A percentile compares a stretch with the other conserved stretches of the same genome.
Conservation (phyloP, 2,888 invertebrate genomes). For the Epistrophella euchroma region DNA sequence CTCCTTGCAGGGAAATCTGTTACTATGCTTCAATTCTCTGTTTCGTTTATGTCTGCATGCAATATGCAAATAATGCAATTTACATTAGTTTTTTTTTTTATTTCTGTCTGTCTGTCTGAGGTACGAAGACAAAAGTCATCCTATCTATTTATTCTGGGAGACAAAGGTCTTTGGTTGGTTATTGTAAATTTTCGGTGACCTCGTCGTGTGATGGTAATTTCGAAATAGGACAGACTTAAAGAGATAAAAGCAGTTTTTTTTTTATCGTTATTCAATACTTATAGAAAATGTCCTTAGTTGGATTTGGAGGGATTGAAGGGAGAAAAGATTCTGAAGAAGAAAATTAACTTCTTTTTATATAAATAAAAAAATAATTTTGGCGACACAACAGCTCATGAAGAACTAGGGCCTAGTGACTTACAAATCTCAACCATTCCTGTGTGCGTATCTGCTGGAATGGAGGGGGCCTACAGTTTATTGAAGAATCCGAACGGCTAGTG, state of each 20-base stretch:
- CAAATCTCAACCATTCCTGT: too few species aligned
- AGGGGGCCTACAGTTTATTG: too few species aligned
- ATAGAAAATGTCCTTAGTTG: conserved; percentile 5
- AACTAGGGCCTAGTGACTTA: too few species aligned
- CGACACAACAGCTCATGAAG: too few species aligned
- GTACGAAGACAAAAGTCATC: conserved; percentile 9
- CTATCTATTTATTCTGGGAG: conserved; percentile 54
- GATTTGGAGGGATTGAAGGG: background rate
- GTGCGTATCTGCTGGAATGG: too few species aligned
- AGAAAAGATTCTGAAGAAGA: background rate
- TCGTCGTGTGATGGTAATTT: conserved; percentile 29
- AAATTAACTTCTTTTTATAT: too few species aligned
- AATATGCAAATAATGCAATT: conserved; percentile 64
- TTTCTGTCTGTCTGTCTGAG: conserved; percentile 50
- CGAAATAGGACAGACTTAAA: conserved; percentile 8
- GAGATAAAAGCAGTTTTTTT: conserved; percentile 4
- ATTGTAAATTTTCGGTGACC: conserved; percentile 37
- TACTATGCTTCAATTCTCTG: background rate
- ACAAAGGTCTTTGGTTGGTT: conserved; percentile 44
- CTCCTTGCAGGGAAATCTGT: conserved; percentile 17
- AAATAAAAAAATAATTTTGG: too few species aligned
- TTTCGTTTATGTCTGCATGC: conserved; percentile 55
- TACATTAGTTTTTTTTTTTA: conserved; percentile 20
- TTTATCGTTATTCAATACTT: background rate
- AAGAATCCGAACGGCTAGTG: too few species aligned